Conservation (phyloP, 2,888 invertebrate genomes). For the Diachrysia chrysitis region DNA sequence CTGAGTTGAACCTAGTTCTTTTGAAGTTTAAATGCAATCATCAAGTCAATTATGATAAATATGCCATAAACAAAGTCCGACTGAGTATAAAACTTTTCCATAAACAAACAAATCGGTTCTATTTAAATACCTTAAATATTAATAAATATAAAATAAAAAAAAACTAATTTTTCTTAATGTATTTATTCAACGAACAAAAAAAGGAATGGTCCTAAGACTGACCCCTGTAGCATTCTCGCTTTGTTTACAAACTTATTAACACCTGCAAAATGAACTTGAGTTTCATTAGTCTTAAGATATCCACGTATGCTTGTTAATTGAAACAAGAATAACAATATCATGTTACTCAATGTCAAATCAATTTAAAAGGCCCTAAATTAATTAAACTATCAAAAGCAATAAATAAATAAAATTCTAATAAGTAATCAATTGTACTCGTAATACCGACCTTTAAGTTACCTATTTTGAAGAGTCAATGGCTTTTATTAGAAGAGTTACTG, state of each 20-base stretch:
- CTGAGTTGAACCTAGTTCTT: slow-evolving; percentile 25
- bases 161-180: too few species aligned
- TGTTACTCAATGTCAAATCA: slow-evolving; percentile 1
- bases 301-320: slow-evolving; percentile 3
- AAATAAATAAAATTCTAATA: not conserved
- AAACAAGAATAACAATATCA: not conserved
- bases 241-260: not conserved
- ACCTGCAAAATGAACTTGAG: slow-evolving; percentile 7
- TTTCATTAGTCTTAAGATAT: slow-evolving; percentile 17
- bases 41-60: slow-evolving; percentile 10
- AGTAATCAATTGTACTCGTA: not conserved
- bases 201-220: not conserved
- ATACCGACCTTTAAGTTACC: not conserved
- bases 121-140: too few species aligned
- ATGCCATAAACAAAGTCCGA: not conserved
- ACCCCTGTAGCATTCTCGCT: not conserved
- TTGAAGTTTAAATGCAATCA: slow-evolving; percentile 9
- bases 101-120: too few species aligned
- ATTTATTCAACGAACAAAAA: not conserved
- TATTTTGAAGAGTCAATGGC: slow-evolving; percentile 4
- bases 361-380: slow-evolving; percentile 5
- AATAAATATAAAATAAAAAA: too few species aligned
- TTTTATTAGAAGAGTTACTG: not conserved
- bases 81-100: not conserved
- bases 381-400: not conserved